Conservation (phyloP, 2,888 invertebrate genomes). For the Punctoribates punctum region DNA sequence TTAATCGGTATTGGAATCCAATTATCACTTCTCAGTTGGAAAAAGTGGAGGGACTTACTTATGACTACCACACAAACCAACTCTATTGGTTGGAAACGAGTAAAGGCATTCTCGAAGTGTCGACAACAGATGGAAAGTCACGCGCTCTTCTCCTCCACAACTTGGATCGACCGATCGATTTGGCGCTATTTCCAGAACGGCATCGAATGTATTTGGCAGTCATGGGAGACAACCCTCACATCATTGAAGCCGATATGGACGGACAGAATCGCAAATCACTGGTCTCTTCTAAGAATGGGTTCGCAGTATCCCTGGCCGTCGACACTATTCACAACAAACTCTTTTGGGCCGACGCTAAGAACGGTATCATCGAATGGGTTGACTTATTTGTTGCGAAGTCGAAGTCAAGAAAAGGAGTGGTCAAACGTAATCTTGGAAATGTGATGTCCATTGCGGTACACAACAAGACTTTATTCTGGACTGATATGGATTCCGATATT, state of each 20-base stretch:
- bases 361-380: slow-evolving; percentile 43
- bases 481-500: slow-evolving; percentile 41
- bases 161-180: slow-evolving; percentile 58
- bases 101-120: slow-evolving; percentile 63
- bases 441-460: slow-evolving; percentile 46
- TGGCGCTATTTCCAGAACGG: slow-evolving; percentile 66
- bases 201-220: slow-evolving; percentile 67
- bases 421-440: slow-evolving; percentile 34
- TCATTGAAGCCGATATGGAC: slow-evolving; percentile 67
- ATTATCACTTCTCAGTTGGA: slow-evolving; percentile 56
- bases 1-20: slow-evolving; percentile 4
- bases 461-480: slow-evolving; percentile 47
- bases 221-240: slow-evolving; percentile 50
- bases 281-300: slow-evolving; percentile 32
- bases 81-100: slow-evolving; percentile 69
- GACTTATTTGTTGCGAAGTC: slow-evolving; percentile 35
- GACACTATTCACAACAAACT: slow-evolving; percentile 44
- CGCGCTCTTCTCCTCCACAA: slow-evolving; percentile 63
- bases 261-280: slow-evolving; percentile 59
- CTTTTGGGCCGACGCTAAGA: slow-evolving; percentile 47
- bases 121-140: slow-evolving; percentile 62
- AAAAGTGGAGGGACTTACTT: slow-evolving; percentile 61
- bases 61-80: slow-evolving; percentile 67
- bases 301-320: slow-evolving; percentile 44
- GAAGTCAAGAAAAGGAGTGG: not conserved